Evolutionary conservation across 2,797 vertebrate species (phyloP).

Genomic region (Fringilla coelebs): DNA sequence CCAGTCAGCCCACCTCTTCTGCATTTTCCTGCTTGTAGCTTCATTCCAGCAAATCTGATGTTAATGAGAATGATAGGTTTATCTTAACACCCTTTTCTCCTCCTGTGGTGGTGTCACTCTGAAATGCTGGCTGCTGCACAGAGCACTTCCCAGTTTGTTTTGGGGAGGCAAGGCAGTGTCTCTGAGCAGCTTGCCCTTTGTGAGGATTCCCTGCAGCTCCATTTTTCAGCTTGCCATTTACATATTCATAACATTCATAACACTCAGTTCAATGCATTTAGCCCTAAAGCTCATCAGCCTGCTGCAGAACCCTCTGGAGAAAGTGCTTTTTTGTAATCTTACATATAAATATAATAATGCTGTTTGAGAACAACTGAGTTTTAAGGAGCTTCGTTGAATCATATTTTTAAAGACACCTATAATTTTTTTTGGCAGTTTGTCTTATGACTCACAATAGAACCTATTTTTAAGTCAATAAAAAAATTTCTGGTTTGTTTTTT

Average conservation of each 20-base stretch:
- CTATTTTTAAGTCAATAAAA: neutral
- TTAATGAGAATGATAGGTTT: neutral
- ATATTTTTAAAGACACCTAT: neutral
- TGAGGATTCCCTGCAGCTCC: neutral
- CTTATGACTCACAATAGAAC: neutral
- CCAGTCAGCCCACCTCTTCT: neutral
- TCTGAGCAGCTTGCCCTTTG: neutral
- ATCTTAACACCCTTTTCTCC: neutral
- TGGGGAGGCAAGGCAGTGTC: neutral
- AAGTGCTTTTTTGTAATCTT: neutral
- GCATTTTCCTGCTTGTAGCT: neutral
- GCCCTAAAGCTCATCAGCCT: neutral
- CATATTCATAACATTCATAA: neutral
- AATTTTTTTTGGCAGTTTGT: neutral
- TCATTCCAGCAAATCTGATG: neutral
- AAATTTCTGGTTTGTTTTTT: neutral
- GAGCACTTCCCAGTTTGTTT: neutral
- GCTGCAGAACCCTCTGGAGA: neutral
- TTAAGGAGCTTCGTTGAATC: conserved; percentile 8
- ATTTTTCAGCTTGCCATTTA: neutral
- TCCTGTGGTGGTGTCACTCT: neutral
- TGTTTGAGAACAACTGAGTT: conserved; percentile 7
- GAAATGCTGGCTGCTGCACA: neutral
- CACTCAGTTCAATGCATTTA: conserved; percentile 4
- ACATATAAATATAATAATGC: neutral